phyloP scores from a whole-genome alignment of 2,113 vertebrate genomes.

The Lucifuga dentata region DNA sequence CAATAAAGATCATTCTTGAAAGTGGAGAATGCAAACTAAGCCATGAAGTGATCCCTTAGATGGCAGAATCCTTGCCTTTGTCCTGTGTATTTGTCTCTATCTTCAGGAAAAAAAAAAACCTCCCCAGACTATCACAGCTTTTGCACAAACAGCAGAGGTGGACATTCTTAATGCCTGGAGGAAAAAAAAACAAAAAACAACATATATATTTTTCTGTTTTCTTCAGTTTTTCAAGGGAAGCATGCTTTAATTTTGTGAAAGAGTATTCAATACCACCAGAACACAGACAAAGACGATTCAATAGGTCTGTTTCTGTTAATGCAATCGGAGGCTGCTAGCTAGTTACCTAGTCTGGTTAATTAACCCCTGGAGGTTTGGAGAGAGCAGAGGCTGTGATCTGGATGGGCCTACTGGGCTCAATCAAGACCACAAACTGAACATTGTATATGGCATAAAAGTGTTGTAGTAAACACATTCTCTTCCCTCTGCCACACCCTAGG shows the following conservation, averaged over 20 bases:
- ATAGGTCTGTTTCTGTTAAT: constrained; percentile 68
- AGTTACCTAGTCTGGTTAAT: constrained; percentile 88
- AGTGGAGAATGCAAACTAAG: constrained; percentile 9
- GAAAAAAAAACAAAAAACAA: too few relatives aligned
- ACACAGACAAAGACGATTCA: constrained; percentile 41
- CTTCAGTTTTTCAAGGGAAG: neutral
- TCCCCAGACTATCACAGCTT: constrained; percentile 33
- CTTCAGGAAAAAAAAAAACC: constrained; percentile 18
- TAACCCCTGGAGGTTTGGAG: constrained; percentile 85
- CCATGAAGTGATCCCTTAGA: constrained; percentile 21
- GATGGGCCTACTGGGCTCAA: constrained; percentile 92
- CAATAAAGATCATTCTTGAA: neutral
- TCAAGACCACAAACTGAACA: constrained; percentile 87
- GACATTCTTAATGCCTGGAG: constrained; percentile 3
- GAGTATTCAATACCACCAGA: constrained; percentile 11
- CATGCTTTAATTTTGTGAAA: constrained; percentile 48
- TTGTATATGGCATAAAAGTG: constrained; percentile 85
- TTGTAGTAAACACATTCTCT: constrained; percentile 90
- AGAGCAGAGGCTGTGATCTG: constrained; percentile 82
- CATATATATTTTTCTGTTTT: too few relatives aligned
- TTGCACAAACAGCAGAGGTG: neutral
- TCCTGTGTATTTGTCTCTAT: constrained; percentile 20
- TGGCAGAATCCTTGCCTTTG: constrained; percentile 36
- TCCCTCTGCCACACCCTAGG: constrained; percentile 62
- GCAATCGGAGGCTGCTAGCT: constrained; percentile 57